These are phyloP conservation scores for Heliopora coerulea DNA, from an alignment of 92 coral and sea anemone genomes.

Conservation along the genomic window DNA sequence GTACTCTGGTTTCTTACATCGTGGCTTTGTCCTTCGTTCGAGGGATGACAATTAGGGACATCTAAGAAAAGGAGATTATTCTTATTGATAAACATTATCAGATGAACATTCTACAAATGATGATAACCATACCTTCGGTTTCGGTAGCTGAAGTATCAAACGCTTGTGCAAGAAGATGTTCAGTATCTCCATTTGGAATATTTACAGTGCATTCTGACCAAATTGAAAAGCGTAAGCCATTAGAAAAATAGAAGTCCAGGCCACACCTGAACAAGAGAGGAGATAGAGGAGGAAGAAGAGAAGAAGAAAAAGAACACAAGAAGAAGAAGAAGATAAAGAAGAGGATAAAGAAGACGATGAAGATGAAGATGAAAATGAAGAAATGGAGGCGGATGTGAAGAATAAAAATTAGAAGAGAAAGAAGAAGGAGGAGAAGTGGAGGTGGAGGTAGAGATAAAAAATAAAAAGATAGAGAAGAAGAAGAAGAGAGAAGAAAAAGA, in stretches of 20 bases:
- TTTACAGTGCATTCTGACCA: no score
- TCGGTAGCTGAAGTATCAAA: no score
- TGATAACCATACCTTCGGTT: no score
- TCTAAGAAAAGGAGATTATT: neutral
- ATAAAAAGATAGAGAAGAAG: no score
- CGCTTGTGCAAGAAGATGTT: no score
- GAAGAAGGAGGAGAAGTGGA: neutral
- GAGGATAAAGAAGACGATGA: neutral
- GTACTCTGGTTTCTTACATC: conserved; percentile 10
- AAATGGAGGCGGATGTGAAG: neutral
- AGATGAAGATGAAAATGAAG: neutral
- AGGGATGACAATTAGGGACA: neutral
- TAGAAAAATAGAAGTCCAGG: no score
- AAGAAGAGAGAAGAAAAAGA: no score
- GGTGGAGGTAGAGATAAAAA: no score
- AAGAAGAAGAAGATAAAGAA: neutral
- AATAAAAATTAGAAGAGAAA: neutral
- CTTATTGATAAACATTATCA: neutral
- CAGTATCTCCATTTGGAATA: no score
- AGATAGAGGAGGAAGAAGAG: neutral
- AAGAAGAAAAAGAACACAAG: neutral
- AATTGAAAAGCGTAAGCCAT: no score
- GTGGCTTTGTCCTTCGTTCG: conserved; percentile 23
- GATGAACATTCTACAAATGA: no score
- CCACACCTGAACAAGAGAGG: no score